Percentiles rank a stretch among this genome's conserved stretches.
phyloP scores from a whole-genome alignment of 2,797 vertebrate genomes.

The Diceros bicornis region DNA sequence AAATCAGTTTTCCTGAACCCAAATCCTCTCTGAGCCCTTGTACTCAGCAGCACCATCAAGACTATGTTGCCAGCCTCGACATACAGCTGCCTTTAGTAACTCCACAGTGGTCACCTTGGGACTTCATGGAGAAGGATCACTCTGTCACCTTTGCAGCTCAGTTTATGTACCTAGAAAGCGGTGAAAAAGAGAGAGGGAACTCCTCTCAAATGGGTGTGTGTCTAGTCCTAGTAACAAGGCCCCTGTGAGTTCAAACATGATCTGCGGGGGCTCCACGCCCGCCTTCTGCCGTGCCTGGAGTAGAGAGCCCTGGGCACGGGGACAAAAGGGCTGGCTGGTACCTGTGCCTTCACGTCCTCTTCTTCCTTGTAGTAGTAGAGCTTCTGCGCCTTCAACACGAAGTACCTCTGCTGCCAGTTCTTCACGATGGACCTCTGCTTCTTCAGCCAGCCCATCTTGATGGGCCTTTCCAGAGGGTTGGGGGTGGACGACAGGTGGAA shows the following conservation, averaged over 20 bases:
- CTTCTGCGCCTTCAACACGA: slow-evolving; percentile 94
- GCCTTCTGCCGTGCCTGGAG: rapidly evolving
- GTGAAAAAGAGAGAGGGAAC: not conserved
- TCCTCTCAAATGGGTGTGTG: not conserved
- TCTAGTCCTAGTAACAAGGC: not conserved
- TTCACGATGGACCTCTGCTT: slow-evolving; percentile 97
- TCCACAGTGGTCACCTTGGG: not conserved
- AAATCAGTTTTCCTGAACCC: not conserved
- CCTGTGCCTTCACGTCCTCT: slow-evolving; percentile 94
- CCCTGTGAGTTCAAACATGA: rapidly evolving
- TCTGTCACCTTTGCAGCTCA: not conserved
- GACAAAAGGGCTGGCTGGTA: slow-evolving; percentile 80
- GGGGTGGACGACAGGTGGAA: slow-evolving; percentile 73
- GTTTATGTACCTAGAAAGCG: not conserved
- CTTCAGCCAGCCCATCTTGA: slow-evolving; percentile 97
- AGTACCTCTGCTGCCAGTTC: slow-evolving; percentile 97
- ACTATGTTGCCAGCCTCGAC: not conserved
- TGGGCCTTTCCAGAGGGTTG: slow-evolving; percentile 92
- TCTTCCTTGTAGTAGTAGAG: slow-evolving; percentile 97
- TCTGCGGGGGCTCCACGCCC: rapidly evolving
- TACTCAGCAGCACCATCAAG: not conserved
- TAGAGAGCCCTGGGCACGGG: rapidly evolving
- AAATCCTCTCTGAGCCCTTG: not conserved
- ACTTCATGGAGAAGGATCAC: not conserved
- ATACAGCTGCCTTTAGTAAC: not conserved